These are phyloP conservation scores for Brachypalpus laphriformis DNA, from an alignment of 2,888 invertebrate genomes.

Conservation along the genomic window DNA sequence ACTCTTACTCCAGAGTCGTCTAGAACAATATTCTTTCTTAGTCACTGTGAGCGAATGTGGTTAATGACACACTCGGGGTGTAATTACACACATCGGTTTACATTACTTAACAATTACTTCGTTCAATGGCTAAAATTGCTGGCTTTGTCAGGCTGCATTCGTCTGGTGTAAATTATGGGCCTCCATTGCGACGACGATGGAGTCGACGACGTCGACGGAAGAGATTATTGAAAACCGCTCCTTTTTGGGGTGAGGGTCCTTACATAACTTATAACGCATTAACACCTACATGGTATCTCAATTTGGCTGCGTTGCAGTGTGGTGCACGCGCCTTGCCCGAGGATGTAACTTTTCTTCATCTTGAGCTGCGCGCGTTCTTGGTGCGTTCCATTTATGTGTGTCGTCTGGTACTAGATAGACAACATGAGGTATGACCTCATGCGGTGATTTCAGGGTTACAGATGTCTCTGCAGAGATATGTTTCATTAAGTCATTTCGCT, in stretches of 20 bases:
- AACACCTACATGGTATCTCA: slow-evolving; percentile 74
- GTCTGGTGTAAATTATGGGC: slow-evolving; percentile 69
- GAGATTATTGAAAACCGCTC: slow-evolving; percentile 71
- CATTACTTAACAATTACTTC: slow-evolving; percentile 72
- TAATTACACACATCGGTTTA: slow-evolving; percentile 69
- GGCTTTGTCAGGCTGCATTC: slow-evolving; percentile 46
- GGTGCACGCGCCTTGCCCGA: slow-evolving; percentile 23
- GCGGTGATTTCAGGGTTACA: slow-evolving; percentile 73
- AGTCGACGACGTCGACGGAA: neutral
- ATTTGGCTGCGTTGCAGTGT: slow-evolving; percentile 53
- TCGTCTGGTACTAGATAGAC: neutral
- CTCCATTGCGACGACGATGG: slow-evolving; percentile 30
- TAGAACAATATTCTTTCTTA: slow-evolving; percentile 56
- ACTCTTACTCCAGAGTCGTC: slow-evolving; percentile 6
- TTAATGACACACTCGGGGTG: slow-evolving; percentile 58
- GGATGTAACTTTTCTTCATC: neutral
- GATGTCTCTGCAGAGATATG: slow-evolving; percentile 70
- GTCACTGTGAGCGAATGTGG: slow-evolving; percentile 51
- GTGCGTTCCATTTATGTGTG: slow-evolving; percentile 30
- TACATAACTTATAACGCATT: slow-evolving; percentile 74
- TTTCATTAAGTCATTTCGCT: slow-evolving; percentile 71
- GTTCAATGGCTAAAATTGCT: slow-evolving; percentile 60
- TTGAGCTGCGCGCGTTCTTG: neutral
- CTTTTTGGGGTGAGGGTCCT: slow-evolving; percentile 73
- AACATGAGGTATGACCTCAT: slow-evolving; percentile 67